Percentiles rank a stretch among this genome's conserved stretches.
phyloP scores from a whole-genome alignment of 2,888 invertebrate genomes.

The Tromatobia lineatoria region DNA sequence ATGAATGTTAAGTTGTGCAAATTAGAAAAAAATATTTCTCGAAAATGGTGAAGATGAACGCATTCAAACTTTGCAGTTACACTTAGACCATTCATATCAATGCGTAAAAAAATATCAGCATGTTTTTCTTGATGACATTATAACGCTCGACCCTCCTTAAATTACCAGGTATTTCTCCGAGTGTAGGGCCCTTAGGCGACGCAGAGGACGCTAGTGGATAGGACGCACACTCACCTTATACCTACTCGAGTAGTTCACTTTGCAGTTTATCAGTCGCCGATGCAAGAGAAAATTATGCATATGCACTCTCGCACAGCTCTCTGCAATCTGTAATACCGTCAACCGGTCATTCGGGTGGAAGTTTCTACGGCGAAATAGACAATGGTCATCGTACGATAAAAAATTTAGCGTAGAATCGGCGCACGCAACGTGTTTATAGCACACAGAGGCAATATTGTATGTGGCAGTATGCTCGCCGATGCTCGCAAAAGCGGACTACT shows the following conservation, averaged over 20 bases:
- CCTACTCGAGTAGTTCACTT: background rate
- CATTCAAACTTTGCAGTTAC: too few species aligned
- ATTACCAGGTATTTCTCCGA: too few species aligned
- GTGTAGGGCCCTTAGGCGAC: too few species aligned
- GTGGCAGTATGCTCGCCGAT: constrained; percentile 22
- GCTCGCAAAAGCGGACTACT: constrained; percentile 17
- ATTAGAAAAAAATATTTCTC: too few species aligned
- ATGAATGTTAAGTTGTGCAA: too few species aligned
- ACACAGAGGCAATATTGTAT: background rate
- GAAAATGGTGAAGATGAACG: too few species aligned
- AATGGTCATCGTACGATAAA: background rate
- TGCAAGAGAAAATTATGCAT: background rate
- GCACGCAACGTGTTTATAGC: constrained; percentile 48
- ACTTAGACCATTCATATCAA: too few species aligned
- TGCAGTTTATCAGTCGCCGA: background rate
- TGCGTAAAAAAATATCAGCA: too few species aligned
- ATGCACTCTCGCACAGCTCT: background rate
- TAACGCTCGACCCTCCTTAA: too few species aligned
- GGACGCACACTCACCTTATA: background rate
- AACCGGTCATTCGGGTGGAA: background rate
- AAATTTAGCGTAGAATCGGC: constrained; percentile 18
- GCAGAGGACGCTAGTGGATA: constrained; percentile 7
- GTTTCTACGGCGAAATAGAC: background rate
- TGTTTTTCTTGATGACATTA: too few species aligned
- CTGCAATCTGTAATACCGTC: background rate